phyloP scores from a whole-genome alignment of 2,797 vertebrate genomes.

The Rousettus madagascariensis region DNA sequence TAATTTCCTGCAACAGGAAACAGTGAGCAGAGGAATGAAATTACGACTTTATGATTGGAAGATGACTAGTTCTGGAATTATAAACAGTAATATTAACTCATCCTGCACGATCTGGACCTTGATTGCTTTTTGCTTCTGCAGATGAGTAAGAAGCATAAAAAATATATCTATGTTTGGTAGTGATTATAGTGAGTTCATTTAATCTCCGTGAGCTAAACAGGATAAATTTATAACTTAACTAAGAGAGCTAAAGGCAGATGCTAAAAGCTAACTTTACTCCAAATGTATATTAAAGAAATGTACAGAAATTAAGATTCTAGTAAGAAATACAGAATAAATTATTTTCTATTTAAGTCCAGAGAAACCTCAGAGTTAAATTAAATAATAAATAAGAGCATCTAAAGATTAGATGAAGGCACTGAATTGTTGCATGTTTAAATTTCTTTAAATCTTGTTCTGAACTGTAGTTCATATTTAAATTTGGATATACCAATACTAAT shows the following conservation, averaged over 20 bases:
- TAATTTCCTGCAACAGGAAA: background rate
- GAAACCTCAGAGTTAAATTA: constrained; percentile 32
- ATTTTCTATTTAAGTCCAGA: background rate
- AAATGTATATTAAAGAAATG: background rate
- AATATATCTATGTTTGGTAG: background rate
- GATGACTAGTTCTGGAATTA: background rate
- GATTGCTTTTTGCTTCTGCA: background rate
- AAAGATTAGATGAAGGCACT: background rate
- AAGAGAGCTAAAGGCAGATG: background rate
- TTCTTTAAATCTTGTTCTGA: constrained; percentile 30
- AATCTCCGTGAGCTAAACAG: background rate
- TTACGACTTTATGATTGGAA: background rate
- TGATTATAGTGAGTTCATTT: background rate
- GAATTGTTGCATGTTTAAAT: background rate
- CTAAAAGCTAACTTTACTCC: background rate
- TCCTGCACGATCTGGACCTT: background rate
- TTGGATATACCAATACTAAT: background rate
- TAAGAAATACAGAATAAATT: background rate
- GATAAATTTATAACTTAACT: background rate
- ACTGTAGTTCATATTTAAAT: constrained; percentile 25
- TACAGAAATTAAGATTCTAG: background rate
- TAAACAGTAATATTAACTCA: background rate
- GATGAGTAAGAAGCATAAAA: background rate
- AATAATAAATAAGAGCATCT: constrained; percentile 6
- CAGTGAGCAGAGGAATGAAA: background rate